Evolutionary conservation across 2,888 invertebrate genomes (phyloP).

Genomic region (Emmelina monodactyla): DNA sequence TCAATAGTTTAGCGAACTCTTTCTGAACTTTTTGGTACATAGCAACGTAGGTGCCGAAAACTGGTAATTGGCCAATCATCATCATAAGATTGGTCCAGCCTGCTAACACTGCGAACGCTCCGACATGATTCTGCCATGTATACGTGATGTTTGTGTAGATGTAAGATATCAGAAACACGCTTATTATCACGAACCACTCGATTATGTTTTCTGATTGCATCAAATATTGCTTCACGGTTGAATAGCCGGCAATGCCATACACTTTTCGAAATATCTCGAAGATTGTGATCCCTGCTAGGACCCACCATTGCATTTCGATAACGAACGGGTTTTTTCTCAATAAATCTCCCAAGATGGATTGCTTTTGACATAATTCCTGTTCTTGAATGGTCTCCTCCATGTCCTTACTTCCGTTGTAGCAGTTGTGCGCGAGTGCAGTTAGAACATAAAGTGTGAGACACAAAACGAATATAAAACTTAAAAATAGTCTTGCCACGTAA

Average conservation of each 20-base stretch:
- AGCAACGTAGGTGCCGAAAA: conserved; percentile 89
- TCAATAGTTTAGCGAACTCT: conserved; percentile 84
- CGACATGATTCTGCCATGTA: conserved; percentile 87
- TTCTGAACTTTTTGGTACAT: conserved; percentile 90
- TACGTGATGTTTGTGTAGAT: conserved; percentile 78
- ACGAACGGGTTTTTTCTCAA: conserved; percentile 77
- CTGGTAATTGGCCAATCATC: conserved; percentile 88
- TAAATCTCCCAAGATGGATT: conserved; percentile 79
- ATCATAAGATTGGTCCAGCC: conserved; percentile 92
- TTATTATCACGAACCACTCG: conserved; percentile 86
- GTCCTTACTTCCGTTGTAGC: conserved; percentile 82
- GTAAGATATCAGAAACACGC: conserved; percentile 84
- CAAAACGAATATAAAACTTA: conserved; percentile 81
- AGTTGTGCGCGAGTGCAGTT: conserved; percentile 83
- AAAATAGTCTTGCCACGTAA: conserved; percentile 79
- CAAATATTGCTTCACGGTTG: conserved; percentile 81
- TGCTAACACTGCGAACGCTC: conserved; percentile 84
- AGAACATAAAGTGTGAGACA: conserved; percentile 83
- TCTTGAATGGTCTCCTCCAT: conserved; percentile 76
- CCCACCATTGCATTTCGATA: conserved; percentile 86
- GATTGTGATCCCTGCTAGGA: conserved; percentile 78
- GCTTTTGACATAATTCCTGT: conserved; percentile 78
- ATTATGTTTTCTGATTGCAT: conserved; percentile 86
- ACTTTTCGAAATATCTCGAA: conserved; percentile 83
- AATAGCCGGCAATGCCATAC: conserved; percentile 83